Conservation (phyloP, 2,797 vertebrate species). For the Morelia viridis region DNA sequence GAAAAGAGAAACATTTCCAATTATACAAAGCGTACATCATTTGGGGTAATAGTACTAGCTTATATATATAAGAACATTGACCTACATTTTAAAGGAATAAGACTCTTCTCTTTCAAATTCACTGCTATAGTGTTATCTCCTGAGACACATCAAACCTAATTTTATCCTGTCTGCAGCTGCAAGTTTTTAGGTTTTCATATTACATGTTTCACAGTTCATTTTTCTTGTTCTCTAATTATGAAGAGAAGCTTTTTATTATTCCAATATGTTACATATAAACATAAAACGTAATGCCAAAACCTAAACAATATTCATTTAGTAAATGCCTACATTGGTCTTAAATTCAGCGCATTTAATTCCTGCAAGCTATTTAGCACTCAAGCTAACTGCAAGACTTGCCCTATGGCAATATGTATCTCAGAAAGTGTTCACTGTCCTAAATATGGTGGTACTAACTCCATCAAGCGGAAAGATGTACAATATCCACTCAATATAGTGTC, state of each 20-base stretch:
- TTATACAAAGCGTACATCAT: slow-evolving; percentile 38
- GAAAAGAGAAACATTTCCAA: slow-evolving; percentile 8
- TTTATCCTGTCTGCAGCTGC: not conserved
- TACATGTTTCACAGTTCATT: not conserved
- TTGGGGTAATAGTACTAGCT: slow-evolving; percentile 14
- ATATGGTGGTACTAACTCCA: not conserved
- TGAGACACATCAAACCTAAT: slow-evolving; percentile 34
- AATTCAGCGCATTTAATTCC: not conserved
- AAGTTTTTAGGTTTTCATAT: slow-evolving; percentile 33
- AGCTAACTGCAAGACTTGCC: not conserved
- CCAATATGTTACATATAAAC: not conserved
- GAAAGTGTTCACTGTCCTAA: not conserved
- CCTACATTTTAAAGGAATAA: slow-evolving; percentile 48
- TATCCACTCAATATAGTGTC: not conserved
- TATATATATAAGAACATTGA: not conserved
- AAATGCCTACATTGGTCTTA: not conserved
- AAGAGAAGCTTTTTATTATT: slow-evolving; percentile 3
- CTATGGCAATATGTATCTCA: not conserved
- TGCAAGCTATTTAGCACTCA: not conserved
- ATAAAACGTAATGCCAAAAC: not conserved
- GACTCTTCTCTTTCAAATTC: slow-evolving; percentile 36
- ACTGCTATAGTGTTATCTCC: slow-evolving; percentile 40
- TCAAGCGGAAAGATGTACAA: not conserved
- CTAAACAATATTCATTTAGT: not conserved
- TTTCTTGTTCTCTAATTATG: slow-evolving; percentile 16